Evolutionary conservation across 1,140 invertebrate species (phyloP).

Genomic region (Drosophila ambigua): DNA sequence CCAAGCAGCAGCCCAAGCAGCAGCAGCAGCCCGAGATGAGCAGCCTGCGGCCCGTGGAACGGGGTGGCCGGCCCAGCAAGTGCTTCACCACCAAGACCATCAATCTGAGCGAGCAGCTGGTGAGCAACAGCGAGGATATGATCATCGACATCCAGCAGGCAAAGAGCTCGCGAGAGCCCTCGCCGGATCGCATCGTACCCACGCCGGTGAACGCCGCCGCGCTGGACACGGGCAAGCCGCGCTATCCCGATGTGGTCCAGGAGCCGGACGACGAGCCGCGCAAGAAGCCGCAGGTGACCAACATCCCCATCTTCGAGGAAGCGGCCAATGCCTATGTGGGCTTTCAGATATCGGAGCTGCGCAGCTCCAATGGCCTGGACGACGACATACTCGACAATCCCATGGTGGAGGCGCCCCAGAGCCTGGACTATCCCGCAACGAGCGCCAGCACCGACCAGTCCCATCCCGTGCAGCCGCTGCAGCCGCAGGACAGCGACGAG

Average conservation of each 20-base stretch:
- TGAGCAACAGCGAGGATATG: conserved; percentile 81
- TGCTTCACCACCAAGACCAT: conserved; percentile 82
- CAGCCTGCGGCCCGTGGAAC: conserved; percentile 42
- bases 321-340: conserved; percentile 74
- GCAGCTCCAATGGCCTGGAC: conserved; percentile 60
- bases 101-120: conserved; percentile 80
- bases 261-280: conserved; percentile 88
- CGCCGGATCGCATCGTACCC: conserved; percentile 87
- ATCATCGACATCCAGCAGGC: conserved; percentile 88
- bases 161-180: conserved; percentile 89
- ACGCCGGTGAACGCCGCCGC: conserved; percentile 85
- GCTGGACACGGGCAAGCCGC: conserved; percentile 86
- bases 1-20: conserved; percentile 24
- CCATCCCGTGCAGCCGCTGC: too few relatives aligned
- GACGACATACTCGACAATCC: conserved; percentile 71
- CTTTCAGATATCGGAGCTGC: conserved; percentile 79
- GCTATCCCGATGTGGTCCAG: conserved; percentile 88
- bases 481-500: conserved; percentile 71
- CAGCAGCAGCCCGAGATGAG: conserved; percentile 61
- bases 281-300: conserved; percentile 80
- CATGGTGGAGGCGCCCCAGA: conserved; percentile 70
- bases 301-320: conserved; percentile 83
- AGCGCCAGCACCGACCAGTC: conserved; percentile 4
- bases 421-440: conserved; percentile 60
- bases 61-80: conserved; percentile 70